Conservation (phyloP, 2,113 vertebrate species). For the Pseudorhombus dupliciocellatus region DNA sequence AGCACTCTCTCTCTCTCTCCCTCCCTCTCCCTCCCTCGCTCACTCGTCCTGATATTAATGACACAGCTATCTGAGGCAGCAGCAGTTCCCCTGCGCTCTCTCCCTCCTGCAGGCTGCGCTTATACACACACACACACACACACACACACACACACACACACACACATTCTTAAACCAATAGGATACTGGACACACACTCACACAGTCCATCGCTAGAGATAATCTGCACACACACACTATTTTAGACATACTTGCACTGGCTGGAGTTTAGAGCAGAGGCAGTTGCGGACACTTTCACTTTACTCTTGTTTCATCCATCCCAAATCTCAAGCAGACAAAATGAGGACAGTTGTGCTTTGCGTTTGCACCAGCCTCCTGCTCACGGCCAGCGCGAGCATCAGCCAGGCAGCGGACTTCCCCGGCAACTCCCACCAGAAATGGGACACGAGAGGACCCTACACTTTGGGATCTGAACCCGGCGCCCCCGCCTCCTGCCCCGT, state of each 20-base stretch:
- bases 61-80: slow-evolving; percentile 78
- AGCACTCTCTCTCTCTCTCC: slow-evolving; percentile 78
- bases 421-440: slow-evolving; percentile 70
- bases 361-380: slow-evolving; percentile 79
- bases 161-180: slow-evolving; percentile 1
- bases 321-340: slow-evolving; percentile 59
- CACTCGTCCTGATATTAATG: slow-evolving; percentile 81
- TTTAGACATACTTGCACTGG: background rate
- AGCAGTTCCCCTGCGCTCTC: slow-evolving; percentile 77
- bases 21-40: slow-evolving; percentile 68
- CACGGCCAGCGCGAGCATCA: slow-evolving; percentile 49
- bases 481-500: slow-evolving; percentile 79
- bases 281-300: slow-evolving; percentile 15
- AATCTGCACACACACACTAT: slow-evolving; percentile 30
- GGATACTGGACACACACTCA: slow-evolving; percentile 12
- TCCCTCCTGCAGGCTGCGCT: slow-evolving; percentile 70
- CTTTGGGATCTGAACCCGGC: slow-evolving; percentile 52
- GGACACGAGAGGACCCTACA: slow-evolving; percentile 62
- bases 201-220: slow-evolving; percentile 19
- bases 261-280: slow-evolving; percentile 18
- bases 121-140: slow-evolving; percentile 34
- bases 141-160: slow-evolving; percentile 24
- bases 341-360: slow-evolving; percentile 80
- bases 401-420: slow-evolving; percentile 58
- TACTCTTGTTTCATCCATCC: slow-evolving; percentile 28